Conservation (phyloP, 2,797 vertebrate species). For the Phrynocephalus guinanensis region DNA sequence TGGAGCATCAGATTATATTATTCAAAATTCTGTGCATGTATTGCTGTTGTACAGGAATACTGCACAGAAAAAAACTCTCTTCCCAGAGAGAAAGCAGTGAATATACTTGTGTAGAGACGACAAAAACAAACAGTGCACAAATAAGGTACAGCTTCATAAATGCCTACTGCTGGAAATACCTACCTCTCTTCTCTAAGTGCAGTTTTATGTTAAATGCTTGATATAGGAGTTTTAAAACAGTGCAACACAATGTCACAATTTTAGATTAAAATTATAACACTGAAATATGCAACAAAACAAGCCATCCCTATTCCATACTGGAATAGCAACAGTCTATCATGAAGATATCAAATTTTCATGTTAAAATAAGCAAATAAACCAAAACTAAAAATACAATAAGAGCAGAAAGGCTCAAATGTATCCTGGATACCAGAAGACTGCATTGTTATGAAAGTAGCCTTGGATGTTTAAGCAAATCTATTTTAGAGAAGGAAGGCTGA, state of each 20-base stretch:
- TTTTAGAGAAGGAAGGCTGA: constrained; percentile 19
- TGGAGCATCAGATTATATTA: not conserved
- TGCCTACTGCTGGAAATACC: not conserved
- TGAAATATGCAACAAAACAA: not conserved
- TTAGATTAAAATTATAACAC: too few species aligned
- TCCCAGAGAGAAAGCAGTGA: too few species aligned
- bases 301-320: too few species aligned
- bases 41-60: not conserved
- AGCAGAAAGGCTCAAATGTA: constrained; percentile 15
- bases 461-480: constrained; percentile 12
- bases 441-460: not conserved
- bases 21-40: not conserved
- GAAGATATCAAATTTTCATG: not conserved
- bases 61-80: not conserved
- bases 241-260: too few species aligned
- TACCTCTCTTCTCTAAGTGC: not conserved
- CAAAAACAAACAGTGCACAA: not conserved
- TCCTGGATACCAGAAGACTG: not conserved
- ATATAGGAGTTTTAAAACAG: too few species aligned
- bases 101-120: too few species aligned
- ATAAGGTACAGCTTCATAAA: too few species aligned
- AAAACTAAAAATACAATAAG: not conserved
- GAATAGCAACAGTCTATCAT: not conserved
- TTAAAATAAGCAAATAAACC: not conserved
- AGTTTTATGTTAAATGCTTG: too few species aligned